These are phyloP conservation scores for Coelinius sp. DNA, from an alignment of 2,888 invertebrate species.

Conservation along the genomic window DNA sequence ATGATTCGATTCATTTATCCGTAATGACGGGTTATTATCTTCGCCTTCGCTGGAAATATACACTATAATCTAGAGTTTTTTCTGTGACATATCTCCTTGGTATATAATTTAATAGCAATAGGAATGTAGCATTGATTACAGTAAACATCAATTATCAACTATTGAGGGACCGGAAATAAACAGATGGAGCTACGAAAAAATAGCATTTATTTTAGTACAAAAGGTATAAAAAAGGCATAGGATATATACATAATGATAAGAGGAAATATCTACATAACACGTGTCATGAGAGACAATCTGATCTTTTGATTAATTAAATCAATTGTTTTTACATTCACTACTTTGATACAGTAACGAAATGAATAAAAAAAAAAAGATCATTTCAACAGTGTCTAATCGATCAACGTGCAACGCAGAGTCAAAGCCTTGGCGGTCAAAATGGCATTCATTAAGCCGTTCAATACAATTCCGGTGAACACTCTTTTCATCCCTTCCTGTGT, in stretches of 20 bases:
- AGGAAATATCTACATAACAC: constrained; percentile 63
- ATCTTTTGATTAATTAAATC: constrained; percentile 23
- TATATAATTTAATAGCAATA: neutral
- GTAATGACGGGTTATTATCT: neutral
- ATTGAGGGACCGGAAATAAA: neutral
- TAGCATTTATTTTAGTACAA: constrained; percentile 64
- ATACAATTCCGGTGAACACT: constrained; percentile 41
- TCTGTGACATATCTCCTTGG: neutral
- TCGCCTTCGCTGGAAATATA: neutral
- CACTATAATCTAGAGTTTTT: neutral
- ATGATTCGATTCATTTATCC: neutral
- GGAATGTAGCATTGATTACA: neutral
- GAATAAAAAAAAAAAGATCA: constrained; percentile 18
- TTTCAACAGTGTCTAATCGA: constrained; percentile 11
- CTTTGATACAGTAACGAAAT: neutral
- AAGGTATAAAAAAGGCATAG: constrained; percentile 48
- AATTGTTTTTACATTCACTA: constrained; percentile 8
- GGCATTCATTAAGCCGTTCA: constrained; percentile 30
- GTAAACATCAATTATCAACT: neutral
- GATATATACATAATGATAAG: constrained; percentile 66
- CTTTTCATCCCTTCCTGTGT: constrained; percentile 3
- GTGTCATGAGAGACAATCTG: constrained; percentile 30
- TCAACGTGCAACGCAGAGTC: constrained; percentile 12
- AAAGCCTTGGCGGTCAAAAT: constrained; percentile 36
- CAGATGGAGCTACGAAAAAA: constrained; percentile 50